Evolutionary conservation across 2,797 vertebrate genomes (phyloP).

Genomic region (Gymnoscopelus microlampas): DNA sequence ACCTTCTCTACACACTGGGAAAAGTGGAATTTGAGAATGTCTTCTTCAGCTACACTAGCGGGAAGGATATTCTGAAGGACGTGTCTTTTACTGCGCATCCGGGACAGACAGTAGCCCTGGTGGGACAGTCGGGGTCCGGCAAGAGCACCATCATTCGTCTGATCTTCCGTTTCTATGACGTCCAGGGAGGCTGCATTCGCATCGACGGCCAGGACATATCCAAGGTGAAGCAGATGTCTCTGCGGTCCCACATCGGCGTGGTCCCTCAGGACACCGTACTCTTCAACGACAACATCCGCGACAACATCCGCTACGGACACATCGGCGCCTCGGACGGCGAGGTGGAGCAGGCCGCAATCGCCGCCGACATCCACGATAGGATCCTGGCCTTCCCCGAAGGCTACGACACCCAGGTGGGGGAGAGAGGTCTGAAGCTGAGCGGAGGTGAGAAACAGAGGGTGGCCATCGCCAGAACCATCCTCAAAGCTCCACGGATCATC

Average conservation of each 20-base stretch:
- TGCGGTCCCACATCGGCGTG: constrained; percentile 92
- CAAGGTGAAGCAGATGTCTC: constrained; percentile 88
- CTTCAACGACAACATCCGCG: constrained; percentile 92
- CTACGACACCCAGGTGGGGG: constrained; percentile 92
- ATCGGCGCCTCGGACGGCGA: constrained; percentile 85
- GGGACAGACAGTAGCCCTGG: constrained; percentile 93
- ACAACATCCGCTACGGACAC: constrained; percentile 95
- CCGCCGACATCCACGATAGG: constrained; percentile 92
- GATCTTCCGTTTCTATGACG: constrained; percentile 94
- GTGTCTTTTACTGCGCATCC: constrained; percentile 93
- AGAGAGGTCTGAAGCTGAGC: constrained; percentile 83
- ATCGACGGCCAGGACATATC: constrained; percentile 95
- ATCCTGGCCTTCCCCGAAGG: constrained; percentile 91
- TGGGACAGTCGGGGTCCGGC: constrained; percentile 91
- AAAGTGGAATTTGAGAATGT: constrained; percentile 93
- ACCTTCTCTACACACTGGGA: constrained; percentile 82
- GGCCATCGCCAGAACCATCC: too few species aligned
- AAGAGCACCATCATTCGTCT: constrained; percentile 95
- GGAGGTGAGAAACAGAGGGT: too few species aligned
- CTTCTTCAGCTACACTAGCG: constrained; percentile 89
- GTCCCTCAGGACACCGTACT: constrained; percentile 97
- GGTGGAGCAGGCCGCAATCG: constrained; percentile 89
- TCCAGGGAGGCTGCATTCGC: constrained; percentile 88
- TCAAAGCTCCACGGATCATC: too few species aligned
- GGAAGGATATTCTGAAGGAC: constrained; percentile 89